These are phyloP conservation scores for Troides helena DNA, from an alignment of 2,888 invertebrate genomes.

Conservation along the genomic window DNA sequence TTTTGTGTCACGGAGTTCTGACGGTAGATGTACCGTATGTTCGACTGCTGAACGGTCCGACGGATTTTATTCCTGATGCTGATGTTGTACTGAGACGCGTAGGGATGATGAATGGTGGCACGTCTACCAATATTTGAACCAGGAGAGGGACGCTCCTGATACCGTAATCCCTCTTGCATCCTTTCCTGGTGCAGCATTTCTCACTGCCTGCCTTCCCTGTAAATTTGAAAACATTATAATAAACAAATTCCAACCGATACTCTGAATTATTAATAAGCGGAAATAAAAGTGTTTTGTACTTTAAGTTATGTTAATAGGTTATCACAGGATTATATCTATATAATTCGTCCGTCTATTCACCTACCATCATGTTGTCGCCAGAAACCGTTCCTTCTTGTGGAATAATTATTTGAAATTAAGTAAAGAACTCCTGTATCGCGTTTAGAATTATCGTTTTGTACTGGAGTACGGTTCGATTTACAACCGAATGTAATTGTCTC, in stretches of 20 bases:
- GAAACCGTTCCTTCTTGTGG: background rate
- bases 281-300: too few relatives aligned
- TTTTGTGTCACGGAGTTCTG: background rate
- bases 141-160: background rate
- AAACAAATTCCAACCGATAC: background rate
- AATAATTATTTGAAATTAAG: background rate
- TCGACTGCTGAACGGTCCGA: background rate
- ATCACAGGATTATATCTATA: too few relatives aligned
- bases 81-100: background rate
- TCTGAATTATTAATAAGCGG: background rate
- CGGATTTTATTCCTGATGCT: background rate
- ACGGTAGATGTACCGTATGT: background rate
- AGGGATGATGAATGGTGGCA: background rate
- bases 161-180: background rate
- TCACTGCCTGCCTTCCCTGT: background rate
- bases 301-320: too few relatives aligned
- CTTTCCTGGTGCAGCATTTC: background rate
- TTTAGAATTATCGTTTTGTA: background rate
- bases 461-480: background rate
- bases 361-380: background rate
- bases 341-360: background rate
- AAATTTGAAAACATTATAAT: background rate
- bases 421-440: background rate
- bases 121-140: too few relatives aligned
- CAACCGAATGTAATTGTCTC: background rate